Evolutionary conservation across 1,140 invertebrate species (phyloP).

Genomic region (Drosophila hydei): DNA sequence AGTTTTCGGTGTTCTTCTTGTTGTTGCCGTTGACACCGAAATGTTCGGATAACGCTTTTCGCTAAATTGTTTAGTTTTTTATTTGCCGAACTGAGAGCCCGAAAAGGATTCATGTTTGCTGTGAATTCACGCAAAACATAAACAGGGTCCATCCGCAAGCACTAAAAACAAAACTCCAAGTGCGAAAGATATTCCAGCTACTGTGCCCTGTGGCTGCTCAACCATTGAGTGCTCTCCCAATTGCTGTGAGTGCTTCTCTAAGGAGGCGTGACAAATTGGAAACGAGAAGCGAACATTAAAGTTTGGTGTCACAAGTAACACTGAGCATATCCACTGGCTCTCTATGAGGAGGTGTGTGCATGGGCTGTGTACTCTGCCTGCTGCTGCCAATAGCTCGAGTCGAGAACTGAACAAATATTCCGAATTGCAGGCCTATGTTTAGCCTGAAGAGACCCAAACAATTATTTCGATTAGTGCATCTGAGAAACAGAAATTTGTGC

Average conservation of each 20-base stretch:
- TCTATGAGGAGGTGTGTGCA: slow-evolving; percentile 9
- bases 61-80: slow-evolving; percentile 48
- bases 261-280: slow-evolving; percentile 7
- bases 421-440: background rate
- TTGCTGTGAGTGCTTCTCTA: slow-evolving; percentile 15
- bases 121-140: slow-evolving; percentile 11
- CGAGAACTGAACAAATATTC: slow-evolving; percentile 36
- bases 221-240: slow-evolving; percentile 43
- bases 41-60: slow-evolving; percentile 44
- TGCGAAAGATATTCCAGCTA: slow-evolving; percentile 47
- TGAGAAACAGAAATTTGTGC: slow-evolving; percentile 40
- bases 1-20: slow-evolving; percentile 46
- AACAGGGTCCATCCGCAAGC: slow-evolving; percentile 26
- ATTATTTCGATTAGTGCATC: slow-evolving; percentile 72
- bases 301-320: background rate
- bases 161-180: slow-evolving; percentile 32
- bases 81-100: slow-evolving; percentile 29
- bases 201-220: slow-evolving; percentile 45
- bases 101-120: slow-evolving; percentile 37
- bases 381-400: slow-evolving; percentile 25
- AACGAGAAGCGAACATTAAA: background rate
- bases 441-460: slow-evolving; percentile 49
- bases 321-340: background rate
- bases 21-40: slow-evolving; percentile 47
- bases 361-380: slow-evolving; percentile 1